phyloP scores from a whole-genome alignment of 2,113 vertebrate genomes.

The Origma solitaria region DNA sequence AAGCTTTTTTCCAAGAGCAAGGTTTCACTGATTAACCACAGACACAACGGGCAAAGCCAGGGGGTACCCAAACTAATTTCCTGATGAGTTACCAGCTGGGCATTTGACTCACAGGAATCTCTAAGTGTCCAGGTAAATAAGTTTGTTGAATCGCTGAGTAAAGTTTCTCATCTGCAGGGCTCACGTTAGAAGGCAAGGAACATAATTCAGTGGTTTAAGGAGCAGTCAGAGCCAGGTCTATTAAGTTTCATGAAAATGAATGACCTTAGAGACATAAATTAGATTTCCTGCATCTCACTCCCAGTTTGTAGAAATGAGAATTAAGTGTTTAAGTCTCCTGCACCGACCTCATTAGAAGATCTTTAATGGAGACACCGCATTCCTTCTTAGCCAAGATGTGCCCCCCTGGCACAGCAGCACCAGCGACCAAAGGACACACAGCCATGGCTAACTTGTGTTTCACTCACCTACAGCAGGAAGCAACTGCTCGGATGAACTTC shows the following conservation, averaged over 20 bases:
- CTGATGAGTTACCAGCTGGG: neutral
- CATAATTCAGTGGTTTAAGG: conserved; percentile 39
- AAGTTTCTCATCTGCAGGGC: neutral
- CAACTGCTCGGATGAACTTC: neutral
- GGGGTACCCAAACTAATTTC: neutral
- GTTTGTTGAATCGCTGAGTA: neutral
- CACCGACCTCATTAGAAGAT: neutral
- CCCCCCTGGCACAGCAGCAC: neutral
- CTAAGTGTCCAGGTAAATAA: neutral
- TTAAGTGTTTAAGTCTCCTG: conserved; percentile 41
- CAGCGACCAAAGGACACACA: neutral
- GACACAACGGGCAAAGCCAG: neutral
- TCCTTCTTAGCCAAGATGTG: neutral
- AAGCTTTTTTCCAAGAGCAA: neutral
- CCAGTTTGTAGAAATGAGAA: conserved; percentile 44
- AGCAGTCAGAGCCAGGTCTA: conserved; percentile 39
- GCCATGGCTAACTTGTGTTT: accelerated
- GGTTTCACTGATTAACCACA: neutral
- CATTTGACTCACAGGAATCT: neutral
- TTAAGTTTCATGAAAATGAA: conserved; percentile 52
- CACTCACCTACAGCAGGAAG: neutral
- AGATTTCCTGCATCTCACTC: conserved; percentile 36
- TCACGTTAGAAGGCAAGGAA: neutral
- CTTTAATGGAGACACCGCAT: neutral
- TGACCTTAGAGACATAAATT: conserved; percentile 54